Conservation (phyloP, 2,888 invertebrate species). For the Coelogynopora nodosa region DNA sequence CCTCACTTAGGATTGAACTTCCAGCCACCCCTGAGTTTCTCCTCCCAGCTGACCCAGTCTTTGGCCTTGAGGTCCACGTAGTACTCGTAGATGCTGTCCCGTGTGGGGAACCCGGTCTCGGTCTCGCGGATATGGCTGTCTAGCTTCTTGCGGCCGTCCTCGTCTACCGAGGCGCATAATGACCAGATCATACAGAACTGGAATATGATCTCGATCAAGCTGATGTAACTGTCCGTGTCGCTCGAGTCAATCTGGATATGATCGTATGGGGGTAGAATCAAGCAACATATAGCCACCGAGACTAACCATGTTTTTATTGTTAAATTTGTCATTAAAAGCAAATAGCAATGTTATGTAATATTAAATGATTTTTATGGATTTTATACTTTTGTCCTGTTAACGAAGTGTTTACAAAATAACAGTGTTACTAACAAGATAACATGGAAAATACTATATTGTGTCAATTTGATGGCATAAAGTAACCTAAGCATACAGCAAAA, state of each 20-base stretch:
- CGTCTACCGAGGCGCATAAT: constrained; percentile 61
- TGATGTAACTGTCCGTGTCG: constrained; percentile 57
- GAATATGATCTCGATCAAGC: constrained; percentile 61
- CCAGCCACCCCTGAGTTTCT: constrained; percentile 73
- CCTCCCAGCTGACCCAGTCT: constrained; percentile 75
- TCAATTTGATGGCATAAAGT: too few relatives aligned
- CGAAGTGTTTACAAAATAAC: too few relatives aligned
- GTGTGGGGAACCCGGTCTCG: constrained; percentile 70
- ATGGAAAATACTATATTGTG: too few relatives aligned
- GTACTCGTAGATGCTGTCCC: constrained; percentile 83
- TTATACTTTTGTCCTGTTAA: too few relatives aligned
- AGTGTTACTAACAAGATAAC: too few relatives aligned
- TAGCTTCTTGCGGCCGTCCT: constrained; percentile 62
- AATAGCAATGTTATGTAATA: too few relatives aligned
- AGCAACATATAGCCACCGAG: too few relatives aligned
- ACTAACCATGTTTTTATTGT: too few relatives aligned
- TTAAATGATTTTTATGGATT: too few relatives aligned
- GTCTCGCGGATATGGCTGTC: constrained; percentile 62
- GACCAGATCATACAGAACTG: constrained; percentile 63
- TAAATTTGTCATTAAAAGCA: too few relatives aligned
- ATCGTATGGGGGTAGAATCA: too few relatives aligned
- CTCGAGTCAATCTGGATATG: constrained; percentile 55
- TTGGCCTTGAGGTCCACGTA: constrained; percentile 74
- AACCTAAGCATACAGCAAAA: too few relatives aligned
- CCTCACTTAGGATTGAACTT: constrained; percentile 69